phyloP scores from a whole-genome alignment of 2,113 vertebrate genomes.

The Anser brachyrhynchus region DNA sequence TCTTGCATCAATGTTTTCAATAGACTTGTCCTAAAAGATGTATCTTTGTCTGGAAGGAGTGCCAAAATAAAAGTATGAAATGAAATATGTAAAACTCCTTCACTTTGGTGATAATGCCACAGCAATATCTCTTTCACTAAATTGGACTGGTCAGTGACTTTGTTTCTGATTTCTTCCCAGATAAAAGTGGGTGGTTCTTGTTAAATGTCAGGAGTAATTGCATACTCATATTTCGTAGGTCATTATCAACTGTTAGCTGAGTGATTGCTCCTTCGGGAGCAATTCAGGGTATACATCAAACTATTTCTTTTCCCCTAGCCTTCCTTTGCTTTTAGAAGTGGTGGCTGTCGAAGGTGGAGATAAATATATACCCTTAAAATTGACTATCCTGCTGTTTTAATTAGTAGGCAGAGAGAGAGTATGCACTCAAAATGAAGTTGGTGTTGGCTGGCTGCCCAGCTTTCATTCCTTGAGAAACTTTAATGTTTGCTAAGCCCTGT shows the following conservation, averaged over 20 bases:
- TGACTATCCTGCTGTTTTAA: constrained; percentile 29
- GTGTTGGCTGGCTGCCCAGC: constrained; percentile 28
- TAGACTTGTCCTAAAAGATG: neutral
- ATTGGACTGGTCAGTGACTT: neutral
- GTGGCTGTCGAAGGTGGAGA: constrained; percentile 22
- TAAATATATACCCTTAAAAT: constrained; percentile 47
- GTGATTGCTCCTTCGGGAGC: neutral
- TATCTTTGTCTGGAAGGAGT: neutral
- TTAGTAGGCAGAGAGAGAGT: constrained; percentile 48
- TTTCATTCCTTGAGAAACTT: constrained; percentile 44
- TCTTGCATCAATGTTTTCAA: neutral
- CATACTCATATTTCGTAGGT: neutral
- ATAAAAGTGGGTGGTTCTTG: neutral
- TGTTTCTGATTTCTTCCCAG: neutral
- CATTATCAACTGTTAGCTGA: neutral
- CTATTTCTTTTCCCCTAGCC: neutral
- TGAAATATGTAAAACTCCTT: neutral
- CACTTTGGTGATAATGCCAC: neutral
- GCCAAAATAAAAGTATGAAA: neutral
- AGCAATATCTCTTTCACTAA: neutral
- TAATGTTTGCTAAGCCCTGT: neutral
- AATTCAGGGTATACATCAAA: neutral
- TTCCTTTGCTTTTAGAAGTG: constrained; percentile 40
- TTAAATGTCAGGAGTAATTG: neutral
- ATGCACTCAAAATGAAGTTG: constrained; percentile 44